Evolutionary conservation across 2,888 invertebrate species (phyloP), one percentile per base, ranked within the genome.

Genomic region (Caenorhabditis doughertyi): DNA sequence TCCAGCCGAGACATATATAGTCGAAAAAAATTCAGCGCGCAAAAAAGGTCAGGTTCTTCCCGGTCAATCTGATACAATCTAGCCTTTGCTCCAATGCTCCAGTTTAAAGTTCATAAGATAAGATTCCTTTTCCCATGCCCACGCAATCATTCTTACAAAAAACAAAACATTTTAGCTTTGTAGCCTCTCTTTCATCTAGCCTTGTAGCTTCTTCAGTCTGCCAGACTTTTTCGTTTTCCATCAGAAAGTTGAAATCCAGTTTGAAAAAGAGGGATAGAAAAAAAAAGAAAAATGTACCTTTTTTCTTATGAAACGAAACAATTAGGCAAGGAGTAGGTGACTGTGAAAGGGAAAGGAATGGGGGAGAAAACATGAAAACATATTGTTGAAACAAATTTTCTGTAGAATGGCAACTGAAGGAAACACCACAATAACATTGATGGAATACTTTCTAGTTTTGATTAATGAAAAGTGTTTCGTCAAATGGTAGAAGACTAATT

Each of bases 361-460:
- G n/a, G 23, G 16, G 25, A 25, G 42, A 44, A 62, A 62, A n/a
- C n/a, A 13, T 23, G 32, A 21, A 62, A 3, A 62, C 23, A 44
- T 25, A 21, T 11, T 60, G 58, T 64, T 64, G 47, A 29, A 64
- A 64, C 60, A 62, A 44, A 8, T 62, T 32, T 62, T 21, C 8
- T 64, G 64, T 64, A 64, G 47, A 16, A 49, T 47, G 64, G 32
- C 35, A 53, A 44, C 3, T 5, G 44, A 44, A 53, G 32, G 8
- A 64, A 49, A 47, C 64, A 64, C 64, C 47, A 64, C 49, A 64
- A 64, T 47, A 64, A 64, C 47, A 49, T 64, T 64, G 47, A 32
- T 64, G 47, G 32, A 49, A 64, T 29, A 18, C 18, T 29, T 21
- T 47, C 27, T 42, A 11, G 32, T 39, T 39, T 23, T n/a, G n/a